phyloP scores from a whole-genome alignment of 2,113 vertebrate genomes.

The Nanorana parkeri region DNA sequence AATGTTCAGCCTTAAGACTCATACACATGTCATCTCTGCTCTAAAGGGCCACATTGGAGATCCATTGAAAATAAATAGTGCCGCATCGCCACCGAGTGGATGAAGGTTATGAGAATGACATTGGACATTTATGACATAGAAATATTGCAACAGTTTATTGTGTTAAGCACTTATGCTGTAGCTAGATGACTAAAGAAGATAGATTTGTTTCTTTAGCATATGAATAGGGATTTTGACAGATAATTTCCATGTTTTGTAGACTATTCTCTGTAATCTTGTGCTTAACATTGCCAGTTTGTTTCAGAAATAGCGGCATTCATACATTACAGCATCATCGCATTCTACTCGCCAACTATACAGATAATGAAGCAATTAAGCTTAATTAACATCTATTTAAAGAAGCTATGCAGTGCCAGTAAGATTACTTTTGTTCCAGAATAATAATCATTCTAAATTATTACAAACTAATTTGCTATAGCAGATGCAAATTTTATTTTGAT shows the following conservation, averaged over 20 bases:
- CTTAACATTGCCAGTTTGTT: conserved; percentile 31
- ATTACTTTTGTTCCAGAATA: conserved; percentile 33
- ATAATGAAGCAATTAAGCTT: conserved; percentile 50
- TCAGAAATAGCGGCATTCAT: conserved; percentile 49
- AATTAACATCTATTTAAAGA: conserved; percentile 56
- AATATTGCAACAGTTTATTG: too few relatives aligned
- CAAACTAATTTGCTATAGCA: conserved; percentile 16
- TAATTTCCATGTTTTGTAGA: conserved; percentile 38
- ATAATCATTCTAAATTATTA: conserved; percentile 43
- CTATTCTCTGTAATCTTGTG: conserved; percentile 26
- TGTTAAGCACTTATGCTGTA: too few relatives aligned
- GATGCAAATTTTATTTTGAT: conserved; percentile 36
- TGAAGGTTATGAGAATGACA: too few relatives aligned
- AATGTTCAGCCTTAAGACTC: too few relatives aligned
- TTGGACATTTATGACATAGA: too few relatives aligned
- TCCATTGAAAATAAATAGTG: too few relatives aligned
- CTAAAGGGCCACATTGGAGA: too few relatives aligned
- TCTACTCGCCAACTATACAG: conserved; percentile 23
- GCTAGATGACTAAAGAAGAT: not conserved
- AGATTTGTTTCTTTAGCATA: conserved; percentile 14
- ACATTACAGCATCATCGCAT: conserved; percentile 22
- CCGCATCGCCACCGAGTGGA: too few relatives aligned
- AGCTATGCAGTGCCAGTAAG: conserved; percentile 12
- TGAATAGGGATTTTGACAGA: conserved; percentile 15
- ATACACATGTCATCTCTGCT: too few relatives aligned